Conservation (phyloP, 2,797 vertebrate species). For the Pseudocheirus occidentalis region DNA sequence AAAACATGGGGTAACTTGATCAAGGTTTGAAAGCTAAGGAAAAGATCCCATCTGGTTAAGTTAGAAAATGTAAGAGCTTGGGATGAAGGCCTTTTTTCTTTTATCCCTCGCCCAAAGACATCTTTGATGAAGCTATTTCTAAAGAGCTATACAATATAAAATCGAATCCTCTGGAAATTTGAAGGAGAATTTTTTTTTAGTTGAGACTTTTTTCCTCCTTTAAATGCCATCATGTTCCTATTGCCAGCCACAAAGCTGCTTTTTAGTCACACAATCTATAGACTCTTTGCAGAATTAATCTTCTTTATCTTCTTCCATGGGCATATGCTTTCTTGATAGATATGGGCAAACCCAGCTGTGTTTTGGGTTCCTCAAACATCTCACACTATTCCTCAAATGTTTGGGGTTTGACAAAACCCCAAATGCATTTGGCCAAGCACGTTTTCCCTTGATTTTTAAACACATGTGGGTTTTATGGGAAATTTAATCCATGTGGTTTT, state of each 20-base stretch:
- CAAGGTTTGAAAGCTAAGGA: constrained; percentile 43
- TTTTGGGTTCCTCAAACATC: constrained; percentile 79
- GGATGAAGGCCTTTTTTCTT: constrained; percentile 26
- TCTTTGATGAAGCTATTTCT: constrained; percentile 47
- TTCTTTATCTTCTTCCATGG: constrained; percentile 48
- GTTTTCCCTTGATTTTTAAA: constrained; percentile 81
- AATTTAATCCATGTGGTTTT: constrained; percentile 83
- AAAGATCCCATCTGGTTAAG: constrained; percentile 50
- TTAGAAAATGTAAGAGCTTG: constrained; percentile 44
- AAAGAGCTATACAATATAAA: constrained; percentile 32
- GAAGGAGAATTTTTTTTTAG: not conserved
- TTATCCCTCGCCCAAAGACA: not conserved
- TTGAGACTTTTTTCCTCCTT: not conserved
- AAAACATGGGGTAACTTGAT: constrained; percentile 69
- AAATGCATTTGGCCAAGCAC: constrained; percentile 78
- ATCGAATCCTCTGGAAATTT: constrained; percentile 52
- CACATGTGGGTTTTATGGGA: constrained; percentile 83
- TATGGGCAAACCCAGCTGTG: constrained; percentile 76
- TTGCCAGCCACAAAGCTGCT: constrained; percentile 42
- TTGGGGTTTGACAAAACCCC: constrained; percentile 81
- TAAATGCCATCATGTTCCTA: constrained; percentile 51
- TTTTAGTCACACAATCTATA: constrained; percentile 43
- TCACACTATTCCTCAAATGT: constrained; percentile 82
- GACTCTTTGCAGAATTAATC: constrained; percentile 37
- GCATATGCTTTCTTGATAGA: constrained; percentile 63